phyloP scores from a whole-genome alignment of 92 coral and sea anemone genomes.

The Umimayanthus chanpuru region DNA sequence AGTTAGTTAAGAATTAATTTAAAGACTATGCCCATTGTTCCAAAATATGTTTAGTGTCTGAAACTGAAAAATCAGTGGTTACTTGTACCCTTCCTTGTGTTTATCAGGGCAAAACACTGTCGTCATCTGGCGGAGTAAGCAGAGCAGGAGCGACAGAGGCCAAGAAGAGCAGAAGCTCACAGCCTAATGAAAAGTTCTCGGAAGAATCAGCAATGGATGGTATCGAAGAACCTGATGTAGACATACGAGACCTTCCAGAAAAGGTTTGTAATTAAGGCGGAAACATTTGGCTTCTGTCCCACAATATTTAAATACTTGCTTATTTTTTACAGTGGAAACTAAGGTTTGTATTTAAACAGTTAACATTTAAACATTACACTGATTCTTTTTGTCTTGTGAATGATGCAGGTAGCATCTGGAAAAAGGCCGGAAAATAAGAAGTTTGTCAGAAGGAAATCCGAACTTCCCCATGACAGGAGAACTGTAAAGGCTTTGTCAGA shows the following conservation, averaged over 20 bases:
- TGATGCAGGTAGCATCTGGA: constrained; percentile 33
- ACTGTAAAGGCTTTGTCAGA: constrained; percentile 82
- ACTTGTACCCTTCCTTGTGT: background rate
- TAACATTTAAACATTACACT: background rate
- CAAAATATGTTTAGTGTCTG: background rate
- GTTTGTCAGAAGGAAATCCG: constrained; percentile 93
- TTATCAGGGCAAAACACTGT: background rate
- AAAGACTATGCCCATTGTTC: too few relatives aligned
- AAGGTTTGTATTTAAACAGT: background rate
- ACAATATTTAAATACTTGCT: too few relatives aligned
- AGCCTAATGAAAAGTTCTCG: background rate
- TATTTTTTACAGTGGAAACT: too few relatives aligned
- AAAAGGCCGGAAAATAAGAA: constrained; percentile 80
- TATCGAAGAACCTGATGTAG: constrained; percentile 64
- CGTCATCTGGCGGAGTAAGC: background rate
- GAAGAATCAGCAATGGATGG: constrained; percentile 66
- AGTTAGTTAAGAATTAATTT: too few relatives aligned
- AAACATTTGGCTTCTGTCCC: background rate
- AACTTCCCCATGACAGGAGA: constrained; percentile 87
- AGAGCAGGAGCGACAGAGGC: constrained; percentile 32
- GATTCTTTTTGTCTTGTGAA: constrained; percentile 12
- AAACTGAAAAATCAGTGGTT: background rate
- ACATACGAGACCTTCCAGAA: constrained; percentile 58
- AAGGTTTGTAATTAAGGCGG: constrained; percentile 43
- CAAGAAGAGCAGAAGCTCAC: constrained; percentile 33